These are phyloP conservation scores for Aurelia sp. DNA, from an alignment of 30 jellyfish, hydroid and myxozoan genomes.

Conservation along the genomic window DNA sequence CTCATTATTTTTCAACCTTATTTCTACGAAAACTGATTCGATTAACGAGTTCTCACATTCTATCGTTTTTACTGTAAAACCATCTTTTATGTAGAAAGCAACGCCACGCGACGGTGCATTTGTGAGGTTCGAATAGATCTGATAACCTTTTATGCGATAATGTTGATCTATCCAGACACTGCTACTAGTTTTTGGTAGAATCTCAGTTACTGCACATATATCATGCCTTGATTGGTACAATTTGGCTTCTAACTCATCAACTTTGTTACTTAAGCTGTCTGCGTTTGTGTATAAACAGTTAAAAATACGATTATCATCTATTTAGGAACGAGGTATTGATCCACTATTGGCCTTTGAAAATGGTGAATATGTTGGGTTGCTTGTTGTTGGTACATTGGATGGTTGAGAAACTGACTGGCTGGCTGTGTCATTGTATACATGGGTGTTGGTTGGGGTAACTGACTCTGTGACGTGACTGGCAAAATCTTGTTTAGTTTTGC, in stretches of 20 bases:
- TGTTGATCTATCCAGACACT: slow-evolving; percentile 12
- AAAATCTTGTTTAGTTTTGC: neutral
- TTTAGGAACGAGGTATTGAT: slow-evolving; percentile 5
- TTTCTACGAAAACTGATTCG: slow-evolving; percentile 17
- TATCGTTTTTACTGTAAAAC: neutral
- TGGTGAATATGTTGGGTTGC: slow-evolving; percentile 4
- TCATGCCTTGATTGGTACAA: slow-evolving; percentile 3
- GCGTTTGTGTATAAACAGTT: too few species aligned
- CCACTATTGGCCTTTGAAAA: neutral
- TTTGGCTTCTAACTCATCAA: neutral
- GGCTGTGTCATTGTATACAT: slow-evolving; percentile 14
- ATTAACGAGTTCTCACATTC: slow-evolving; percentile 2
- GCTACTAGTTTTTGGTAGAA: slow-evolving; percentile 20
- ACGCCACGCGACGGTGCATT: slow-evolving; percentile 27
- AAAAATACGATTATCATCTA: neutral
- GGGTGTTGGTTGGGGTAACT: slow-evolving; percentile 24
- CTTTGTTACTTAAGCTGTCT: too few species aligned
- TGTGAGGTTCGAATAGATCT: slow-evolving; percentile 2
- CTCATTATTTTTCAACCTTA: slow-evolving; percentile 18
- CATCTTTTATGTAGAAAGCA: slow-evolving; percentile 18
- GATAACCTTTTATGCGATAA: slow-evolving; percentile 16
- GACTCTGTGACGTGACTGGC: slow-evolving; percentile 9
- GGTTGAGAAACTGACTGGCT: slow-evolving; percentile 1
- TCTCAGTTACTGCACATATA: slow-evolving; percentile 43
- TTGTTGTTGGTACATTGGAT: slow-evolving; percentile 29